Conservation (phyloP, 2,888 invertebrate genomes). For the Hypercompe scribonia region DNA sequence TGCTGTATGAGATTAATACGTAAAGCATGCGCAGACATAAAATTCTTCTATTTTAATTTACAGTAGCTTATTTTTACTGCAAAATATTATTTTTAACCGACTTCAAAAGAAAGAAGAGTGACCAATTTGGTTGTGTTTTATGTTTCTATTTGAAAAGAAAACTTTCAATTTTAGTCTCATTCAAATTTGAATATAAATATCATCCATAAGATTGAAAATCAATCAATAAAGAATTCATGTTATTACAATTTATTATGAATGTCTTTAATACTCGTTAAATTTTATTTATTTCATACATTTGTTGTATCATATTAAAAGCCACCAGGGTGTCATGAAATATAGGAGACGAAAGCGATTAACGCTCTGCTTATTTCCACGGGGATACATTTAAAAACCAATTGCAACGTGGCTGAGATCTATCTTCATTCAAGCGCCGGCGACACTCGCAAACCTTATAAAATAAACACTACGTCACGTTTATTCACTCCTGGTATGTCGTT, state of each 20-base stretch:
- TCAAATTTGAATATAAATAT: too few relatives aligned
- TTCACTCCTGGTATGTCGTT: slow-evolving; percentile 6
- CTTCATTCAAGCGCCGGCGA: slow-evolving; percentile 26
- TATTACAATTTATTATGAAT: too few relatives aligned
- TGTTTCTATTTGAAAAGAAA: too few relatives aligned
- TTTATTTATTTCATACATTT: neutral
- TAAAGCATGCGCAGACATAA: neutral
- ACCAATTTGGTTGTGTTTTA: too few relatives aligned
- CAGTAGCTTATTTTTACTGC: neutral
- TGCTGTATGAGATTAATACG: neutral
- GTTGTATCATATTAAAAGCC: neutral
- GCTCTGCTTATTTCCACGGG: slow-evolving; percentile 38
- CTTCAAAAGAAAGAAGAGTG: neutral
- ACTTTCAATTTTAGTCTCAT: too few relatives aligned
- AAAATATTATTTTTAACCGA: neutral
- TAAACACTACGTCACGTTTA: slow-evolving; percentile 18
- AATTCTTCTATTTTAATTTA: neutral
- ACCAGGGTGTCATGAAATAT: slow-evolving; percentile 35
- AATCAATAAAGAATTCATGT: too few relatives aligned
- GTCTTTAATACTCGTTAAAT: too few relatives aligned
- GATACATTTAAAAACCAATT: slow-evolving; percentile 50
- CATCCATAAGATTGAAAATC: too few relatives aligned
- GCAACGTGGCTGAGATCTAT: slow-evolving; percentile 46
- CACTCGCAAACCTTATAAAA: slow-evolving; percentile 29
- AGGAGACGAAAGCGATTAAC: slow-evolving; percentile 27